Evolutionary conservation across 2,888 invertebrate species (phyloP).

Genomic region (Drosophila neoperkinsi): DNA sequence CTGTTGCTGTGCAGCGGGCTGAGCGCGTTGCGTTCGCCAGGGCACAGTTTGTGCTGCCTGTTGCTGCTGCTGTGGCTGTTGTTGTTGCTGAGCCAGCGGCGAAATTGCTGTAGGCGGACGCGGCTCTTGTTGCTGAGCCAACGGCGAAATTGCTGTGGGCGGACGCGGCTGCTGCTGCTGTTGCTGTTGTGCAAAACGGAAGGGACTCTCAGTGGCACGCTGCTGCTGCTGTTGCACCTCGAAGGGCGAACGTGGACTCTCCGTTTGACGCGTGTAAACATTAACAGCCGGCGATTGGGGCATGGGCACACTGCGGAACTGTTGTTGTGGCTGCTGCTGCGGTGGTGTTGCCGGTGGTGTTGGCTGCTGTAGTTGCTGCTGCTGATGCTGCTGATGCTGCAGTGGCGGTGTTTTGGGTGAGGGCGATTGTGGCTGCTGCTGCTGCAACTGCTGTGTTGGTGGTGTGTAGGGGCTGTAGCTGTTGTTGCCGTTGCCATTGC

Average conservation of each 20-base stretch:
- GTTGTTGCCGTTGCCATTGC: slow-evolving; percentile 30
- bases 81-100: slow-evolving; percentile 70
- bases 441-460: slow-evolving; percentile 47
- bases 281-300: slow-evolving; percentile 77
- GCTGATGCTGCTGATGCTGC: slow-evolving; percentile 58
- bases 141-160: slow-evolving; percentile 63
- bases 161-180: slow-evolving; percentile 64
- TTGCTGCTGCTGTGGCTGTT: slow-evolving; percentile 50
- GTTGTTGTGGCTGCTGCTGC: slow-evolving; percentile 60
- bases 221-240: slow-evolving; percentile 47
- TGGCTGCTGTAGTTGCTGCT: slow-evolving; percentile 53
- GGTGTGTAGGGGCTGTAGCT: slow-evolving; percentile 27
- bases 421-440: slow-evolving; percentile 49
- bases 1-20: slow-evolving; percentile 59
- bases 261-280: slow-evolving; percentile 79
- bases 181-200: slow-evolving; percentile 61
- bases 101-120: slow-evolving; percentile 60
- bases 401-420: slow-evolving; percentile 59
- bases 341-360: slow-evolving; percentile 68
- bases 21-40: slow-evolving; percentile 82
- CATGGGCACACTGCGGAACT: slow-evolving; percentile 82
- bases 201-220: slow-evolving; percentile 67
- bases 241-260: slow-evolving; percentile 75
- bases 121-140: slow-evolving; percentile 60
- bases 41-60: slow-evolving; percentile 72